Evolutionary conservation across 2,113 vertebrate genomes (phyloP), one percentile per base, ranked within the genome.

Genomic region (Chauna torquata): DNA sequence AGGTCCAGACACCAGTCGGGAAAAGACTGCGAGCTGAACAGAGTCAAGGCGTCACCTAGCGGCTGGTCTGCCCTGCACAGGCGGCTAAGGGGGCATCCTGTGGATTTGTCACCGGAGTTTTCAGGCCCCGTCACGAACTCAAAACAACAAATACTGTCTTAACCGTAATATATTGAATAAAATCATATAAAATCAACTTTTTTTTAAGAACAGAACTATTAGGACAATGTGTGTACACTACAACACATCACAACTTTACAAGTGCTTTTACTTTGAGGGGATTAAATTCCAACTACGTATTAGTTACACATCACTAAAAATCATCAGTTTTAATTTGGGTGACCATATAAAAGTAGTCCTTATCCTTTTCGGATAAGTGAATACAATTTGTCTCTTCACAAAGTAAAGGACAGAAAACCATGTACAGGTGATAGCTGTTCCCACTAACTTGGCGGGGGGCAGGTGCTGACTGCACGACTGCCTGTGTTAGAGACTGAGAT

Each of bases 11-110:
- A 27, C 32, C 25, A 11, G 11, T 3, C 5, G 34, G 23, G 25
- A 75, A 57, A 42, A 57, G 57, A 34, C 1, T 28, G 18, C 62
- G 25, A 24, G 0, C 54, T 86, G 1, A 45, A 49, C 94, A 97
- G 97, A 34, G 74, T 92, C n/a, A 82, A 95, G 76, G 89, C 93
- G 68, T 62, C 97, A 44, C 96, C 98, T 97, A 91, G 97, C 94
- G 98, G 92, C 9, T 18, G n/a, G 13, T 61, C 23, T 22, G 22
- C 52, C 8, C 62, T 78, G 78, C 75, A 54, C 30, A 82, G 77
- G 58, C 27, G 20, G 42, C 9, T 28, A 27, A 49, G 16, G 32
- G 18, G 1, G 18, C 71, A 40, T 45, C 52, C n/a, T 7, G 19
- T 17, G 14, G 17, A 8, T 16, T 36, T 10, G 49, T 19, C 10